Conservation (phyloP, 2,113 vertebrate species). For the cattle (Bos taurus) region DNA sequence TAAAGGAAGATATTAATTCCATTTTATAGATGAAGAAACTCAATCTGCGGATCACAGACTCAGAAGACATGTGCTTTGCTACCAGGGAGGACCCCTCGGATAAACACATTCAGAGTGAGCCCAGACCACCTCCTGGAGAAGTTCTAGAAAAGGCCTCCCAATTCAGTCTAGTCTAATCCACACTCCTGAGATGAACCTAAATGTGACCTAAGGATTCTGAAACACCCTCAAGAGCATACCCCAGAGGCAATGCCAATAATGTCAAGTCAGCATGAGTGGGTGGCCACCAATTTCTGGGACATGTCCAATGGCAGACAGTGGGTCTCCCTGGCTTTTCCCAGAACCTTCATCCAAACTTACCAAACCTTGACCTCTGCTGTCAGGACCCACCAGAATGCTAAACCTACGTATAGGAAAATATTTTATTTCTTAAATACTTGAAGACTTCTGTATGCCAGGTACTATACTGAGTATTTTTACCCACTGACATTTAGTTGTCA, state of each 20-base stretch:
- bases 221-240: background rate
- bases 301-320: background rate
- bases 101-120: background rate
- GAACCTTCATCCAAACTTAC: background rate
- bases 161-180: background rate
- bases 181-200: background rate
- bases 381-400: background rate
- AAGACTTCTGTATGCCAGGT: background rate
- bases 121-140: background rate
- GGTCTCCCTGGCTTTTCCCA: background rate
- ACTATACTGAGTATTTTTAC: background rate
- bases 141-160: background rate
- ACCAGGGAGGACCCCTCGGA: background rate
- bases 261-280: too few relatives aligned
- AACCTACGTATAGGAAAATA: background rate
- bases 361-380: background rate
- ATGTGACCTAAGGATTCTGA: background rate
- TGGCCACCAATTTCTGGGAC: background rate
- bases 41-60: background rate
- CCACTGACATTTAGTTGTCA: background rate
- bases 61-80: background rate
- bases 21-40: background rate
- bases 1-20: background rate
- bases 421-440: background rate
- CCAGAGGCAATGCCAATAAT: background rate